phyloP scores from a whole-genome alignment of 2,888 invertebrate species.

The Electrophaes corylata region DNA sequence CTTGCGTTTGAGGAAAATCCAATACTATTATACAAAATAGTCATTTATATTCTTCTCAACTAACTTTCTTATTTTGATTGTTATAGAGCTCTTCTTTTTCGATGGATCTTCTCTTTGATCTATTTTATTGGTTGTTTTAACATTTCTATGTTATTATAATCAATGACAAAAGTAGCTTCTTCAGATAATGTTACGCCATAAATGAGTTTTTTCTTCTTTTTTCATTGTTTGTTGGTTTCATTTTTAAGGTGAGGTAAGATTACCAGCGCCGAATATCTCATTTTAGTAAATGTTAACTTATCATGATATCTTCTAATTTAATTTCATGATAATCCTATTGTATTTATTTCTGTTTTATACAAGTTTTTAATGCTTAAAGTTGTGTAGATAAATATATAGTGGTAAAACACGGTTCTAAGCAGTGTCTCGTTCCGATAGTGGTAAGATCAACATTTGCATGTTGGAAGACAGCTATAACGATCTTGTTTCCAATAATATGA shows the following conservation, averaged over 20 bases:
- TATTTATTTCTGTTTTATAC: constrained; percentile 4
- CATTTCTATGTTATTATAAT: background rate
- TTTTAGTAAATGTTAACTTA: background rate
- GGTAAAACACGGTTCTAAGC: constrained; percentile 2
- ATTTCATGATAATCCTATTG: constrained; percentile 9
- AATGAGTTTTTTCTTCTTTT: background rate
- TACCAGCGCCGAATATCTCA: background rate
- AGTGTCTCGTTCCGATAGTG: constrained; percentile 7
- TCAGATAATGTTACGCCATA: background rate
- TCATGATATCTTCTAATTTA: constrained; percentile 4
- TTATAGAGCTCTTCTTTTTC: background rate
- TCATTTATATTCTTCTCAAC: background rate
- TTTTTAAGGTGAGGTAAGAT: background rate
- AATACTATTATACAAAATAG: background rate
- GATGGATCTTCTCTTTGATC: background rate
- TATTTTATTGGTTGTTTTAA: background rate
- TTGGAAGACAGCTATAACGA: constrained; percentile 20
- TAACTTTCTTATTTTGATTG: background rate
- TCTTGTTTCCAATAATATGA: constrained; percentile 27
- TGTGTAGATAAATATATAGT: background rate
- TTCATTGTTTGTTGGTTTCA: background rate
- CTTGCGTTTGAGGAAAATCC: background rate
- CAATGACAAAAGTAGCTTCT: background rate
- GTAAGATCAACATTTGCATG: constrained; percentile 10
- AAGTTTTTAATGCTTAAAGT: constrained; percentile 2